A percentile compares a stretch with the other conserved stretches of the same genome.
Conservation (phyloP, 2,888 invertebrate species). For the Acrobasis suavella region DNA sequence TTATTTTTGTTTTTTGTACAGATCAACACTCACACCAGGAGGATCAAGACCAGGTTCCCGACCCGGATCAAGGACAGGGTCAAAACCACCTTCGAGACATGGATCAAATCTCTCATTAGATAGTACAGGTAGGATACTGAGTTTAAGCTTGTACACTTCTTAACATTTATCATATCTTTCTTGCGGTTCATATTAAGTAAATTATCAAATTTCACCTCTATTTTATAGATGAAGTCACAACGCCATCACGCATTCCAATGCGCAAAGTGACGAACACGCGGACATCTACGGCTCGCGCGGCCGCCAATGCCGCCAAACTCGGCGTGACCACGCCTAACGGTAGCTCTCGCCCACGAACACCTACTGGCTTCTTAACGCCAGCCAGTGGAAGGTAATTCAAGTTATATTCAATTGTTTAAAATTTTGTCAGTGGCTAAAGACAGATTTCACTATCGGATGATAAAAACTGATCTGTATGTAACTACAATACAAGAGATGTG, state of each 20-base stretch:
- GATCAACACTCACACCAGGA: conserved; percentile 88
- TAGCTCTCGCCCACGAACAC: conserved; percentile 87
- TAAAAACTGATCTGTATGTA: not conserved
- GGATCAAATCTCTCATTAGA: conserved; percentile 95
- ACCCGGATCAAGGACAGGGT: conserved; percentile 92
- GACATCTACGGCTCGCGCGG: conserved; percentile 79
- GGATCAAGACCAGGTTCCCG: conserved; percentile 93
- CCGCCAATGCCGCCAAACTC: conserved; percentile 83
- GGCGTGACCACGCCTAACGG: conserved; percentile 83
- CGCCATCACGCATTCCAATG: conserved; percentile 92
- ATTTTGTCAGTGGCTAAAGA: no score
- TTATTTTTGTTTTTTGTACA: conserved; percentile 41
- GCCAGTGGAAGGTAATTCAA: conserved; percentile 87
- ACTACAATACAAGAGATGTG: not conserved
- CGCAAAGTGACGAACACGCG: conserved; percentile 85
- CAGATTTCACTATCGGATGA: no score
- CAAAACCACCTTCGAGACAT: conserved; percentile 96
- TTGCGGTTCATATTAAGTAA: no score
- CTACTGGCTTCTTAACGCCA: conserved; percentile 89
- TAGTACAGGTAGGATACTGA: conserved; percentile 86
- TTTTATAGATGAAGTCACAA: conserved; percentile 85
- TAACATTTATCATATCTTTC: no score
- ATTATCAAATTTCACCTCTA: not conserved
- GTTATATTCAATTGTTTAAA: not conserved
- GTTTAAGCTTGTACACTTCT: no score